phyloP scores from a whole-genome alignment of 2,888 invertebrate species.

The Hipparchia sbordonii region DNA sequence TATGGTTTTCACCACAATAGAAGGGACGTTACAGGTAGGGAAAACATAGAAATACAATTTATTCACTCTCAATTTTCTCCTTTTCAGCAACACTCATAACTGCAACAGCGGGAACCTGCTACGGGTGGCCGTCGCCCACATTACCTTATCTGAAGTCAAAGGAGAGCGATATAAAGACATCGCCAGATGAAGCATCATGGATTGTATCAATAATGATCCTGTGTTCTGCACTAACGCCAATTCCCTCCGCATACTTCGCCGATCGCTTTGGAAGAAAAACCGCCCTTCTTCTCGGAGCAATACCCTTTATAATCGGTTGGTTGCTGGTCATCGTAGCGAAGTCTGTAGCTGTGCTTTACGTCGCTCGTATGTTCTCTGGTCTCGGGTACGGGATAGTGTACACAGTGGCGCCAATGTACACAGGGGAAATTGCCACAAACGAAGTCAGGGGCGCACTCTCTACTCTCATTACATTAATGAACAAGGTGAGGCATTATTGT shows the following conservation, averaged over 20 bases:
- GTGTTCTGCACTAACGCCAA: slow-evolving; percentile 84
- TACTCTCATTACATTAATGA: slow-evolving; percentile 83
- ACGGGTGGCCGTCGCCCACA: slow-evolving; percentile 85
- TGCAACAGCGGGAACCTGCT: slow-evolving; percentile 80
- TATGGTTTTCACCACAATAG: no score
- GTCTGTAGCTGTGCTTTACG: slow-evolving; percentile 81
- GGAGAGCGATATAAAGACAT: slow-evolving; percentile 76
- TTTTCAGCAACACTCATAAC: slow-evolving; percentile 80
- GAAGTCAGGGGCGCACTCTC: slow-evolving; percentile 84
- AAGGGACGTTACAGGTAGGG: no score
- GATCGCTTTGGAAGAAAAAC: slow-evolving; percentile 87
- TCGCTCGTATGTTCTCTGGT: slow-evolving; percentile 84
- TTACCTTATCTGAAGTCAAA: slow-evolving; percentile 74
- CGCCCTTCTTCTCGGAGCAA: slow-evolving; percentile 82
- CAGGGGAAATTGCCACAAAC: slow-evolving; percentile 84
- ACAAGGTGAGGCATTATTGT: slow-evolving; percentile 68
- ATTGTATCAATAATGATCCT: slow-evolving; percentile 85
- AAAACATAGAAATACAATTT: not conserved
- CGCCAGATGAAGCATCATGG: slow-evolving; percentile 82
- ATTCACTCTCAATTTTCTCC: slow-evolving; percentile 39
- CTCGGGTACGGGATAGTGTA: slow-evolving; percentile 84
- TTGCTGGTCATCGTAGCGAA: slow-evolving; percentile 83
- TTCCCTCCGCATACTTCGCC: slow-evolving; percentile 84
- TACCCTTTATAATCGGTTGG: slow-evolving; percentile 86
- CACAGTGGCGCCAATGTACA: slow-evolving; percentile 85